Evolutionary conservation across 2,797 vertebrate genomes (phyloP).

Genomic region (Protonibea diacanthus): DNA sequence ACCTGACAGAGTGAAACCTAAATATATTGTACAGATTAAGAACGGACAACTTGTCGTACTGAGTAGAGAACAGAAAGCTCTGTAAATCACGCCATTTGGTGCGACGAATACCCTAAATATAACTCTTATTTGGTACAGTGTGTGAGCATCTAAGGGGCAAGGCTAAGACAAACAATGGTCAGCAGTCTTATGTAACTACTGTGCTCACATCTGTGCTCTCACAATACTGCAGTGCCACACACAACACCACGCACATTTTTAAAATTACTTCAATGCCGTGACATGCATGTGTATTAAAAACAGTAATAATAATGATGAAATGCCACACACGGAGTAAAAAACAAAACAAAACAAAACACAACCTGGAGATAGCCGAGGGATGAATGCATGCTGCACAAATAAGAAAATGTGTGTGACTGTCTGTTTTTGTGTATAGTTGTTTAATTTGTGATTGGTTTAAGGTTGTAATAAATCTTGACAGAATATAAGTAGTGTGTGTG

Average conservation of each 20-base stretch:
- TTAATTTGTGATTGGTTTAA: slow-evolving; percentile 38
- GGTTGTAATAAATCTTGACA: slow-evolving; percentile 43
- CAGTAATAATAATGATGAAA: background rate
- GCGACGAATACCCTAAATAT: slow-evolving; percentile 26
- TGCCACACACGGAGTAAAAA: background rate
- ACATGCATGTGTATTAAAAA: background rate
- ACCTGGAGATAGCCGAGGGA: slow-evolving; percentile 9
- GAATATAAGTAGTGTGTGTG: slow-evolving; percentile 30
- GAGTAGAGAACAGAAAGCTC: slow-evolving; percentile 26
- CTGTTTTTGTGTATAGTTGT: slow-evolving; percentile 12
- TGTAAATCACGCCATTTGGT: slow-evolving; percentile 17
- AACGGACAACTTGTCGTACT: slow-evolving; percentile 7
- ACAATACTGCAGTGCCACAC: slow-evolving; percentile 19
- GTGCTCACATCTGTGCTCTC: slow-evolving; percentile 43
- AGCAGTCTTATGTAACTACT: slow-evolving; percentile 47
- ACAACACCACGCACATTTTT: slow-evolving; percentile 8
- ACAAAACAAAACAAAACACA: background rate
- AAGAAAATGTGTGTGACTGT: background rate
- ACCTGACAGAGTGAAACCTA: slow-evolving; percentile 21
- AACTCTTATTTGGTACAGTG: slow-evolving; percentile 32
- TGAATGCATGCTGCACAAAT: background rate
- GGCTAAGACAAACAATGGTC: slow-evolving; percentile 52
- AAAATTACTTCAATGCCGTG: background rate
- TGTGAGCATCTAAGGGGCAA: slow-evolving; percentile 33
- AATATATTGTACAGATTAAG: slow-evolving; percentile 12